These are phyloP conservation scores for Pinctada fucata DNA, from an alignment of 2,888 invertebrate species.

Conservation along the genomic window DNA sequence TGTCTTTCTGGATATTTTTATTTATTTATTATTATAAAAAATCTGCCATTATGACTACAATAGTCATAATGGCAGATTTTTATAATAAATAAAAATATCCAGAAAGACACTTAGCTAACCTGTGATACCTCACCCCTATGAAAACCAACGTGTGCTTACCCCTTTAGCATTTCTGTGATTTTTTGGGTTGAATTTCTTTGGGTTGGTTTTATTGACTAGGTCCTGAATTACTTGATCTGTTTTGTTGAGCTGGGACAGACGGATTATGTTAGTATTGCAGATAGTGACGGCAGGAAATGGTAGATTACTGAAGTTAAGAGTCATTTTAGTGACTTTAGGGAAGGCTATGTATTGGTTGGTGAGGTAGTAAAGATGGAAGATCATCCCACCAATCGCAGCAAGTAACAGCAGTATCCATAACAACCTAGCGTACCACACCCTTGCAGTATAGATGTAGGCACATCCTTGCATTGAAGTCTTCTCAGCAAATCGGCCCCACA, in stretches of 20 bases:
- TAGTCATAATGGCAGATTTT: too few relatives aligned
- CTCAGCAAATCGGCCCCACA: conserved; percentile 54
- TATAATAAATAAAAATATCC: too few relatives aligned
- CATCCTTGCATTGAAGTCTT: conserved; percentile 59
- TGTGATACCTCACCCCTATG: too few relatives aligned
- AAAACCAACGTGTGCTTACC: not conserved
- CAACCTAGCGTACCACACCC: conserved; percentile 40
- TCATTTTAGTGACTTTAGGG: conserved; percentile 50
- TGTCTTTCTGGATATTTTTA: too few relatives aligned
- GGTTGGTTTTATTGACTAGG: not conserved
- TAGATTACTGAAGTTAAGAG: conserved; percentile 42
- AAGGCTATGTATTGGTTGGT: conserved; percentile 44
- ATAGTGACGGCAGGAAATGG: conserved; percentile 46
- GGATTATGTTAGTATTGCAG: conserved; percentile 45
- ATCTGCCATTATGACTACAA: too few relatives aligned
- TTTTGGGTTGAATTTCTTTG: not conserved
- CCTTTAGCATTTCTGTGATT: not conserved
- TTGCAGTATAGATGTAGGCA: conserved; percentile 51
- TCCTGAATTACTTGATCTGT: conserved; percentile 2
- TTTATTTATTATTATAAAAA: too few relatives aligned
- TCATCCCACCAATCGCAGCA: conserved; percentile 44
- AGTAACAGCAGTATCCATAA: conserved; percentile 51
- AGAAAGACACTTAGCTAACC: too few relatives aligned
- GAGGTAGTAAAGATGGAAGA: conserved; percentile 52
- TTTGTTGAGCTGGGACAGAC: conserved; percentile 19